These are phyloP conservation scores for Pachyseris speciosa DNA, from an alignment of 64 coral and sea anemone species.

Conservation along the genomic window DNA sequence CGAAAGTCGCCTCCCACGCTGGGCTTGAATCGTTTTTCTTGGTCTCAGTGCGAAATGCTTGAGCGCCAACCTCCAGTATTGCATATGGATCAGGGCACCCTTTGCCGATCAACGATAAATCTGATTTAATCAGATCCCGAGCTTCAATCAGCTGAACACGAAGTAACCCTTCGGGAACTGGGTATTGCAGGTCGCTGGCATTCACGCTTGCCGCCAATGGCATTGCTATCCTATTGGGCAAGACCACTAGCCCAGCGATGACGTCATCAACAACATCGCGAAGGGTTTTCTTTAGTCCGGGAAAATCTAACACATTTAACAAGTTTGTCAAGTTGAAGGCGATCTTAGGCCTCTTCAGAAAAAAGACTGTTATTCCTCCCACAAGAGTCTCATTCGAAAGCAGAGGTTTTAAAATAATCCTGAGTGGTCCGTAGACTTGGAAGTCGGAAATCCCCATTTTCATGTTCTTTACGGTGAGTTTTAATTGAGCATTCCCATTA, in stretches of 20 bases:
- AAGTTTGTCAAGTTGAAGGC: slow-evolving; percentile 93
- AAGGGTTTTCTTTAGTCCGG: slow-evolving; percentile 90
- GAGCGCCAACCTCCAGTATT: slow-evolving; percentile 87
- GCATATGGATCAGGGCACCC: slow-evolving; percentile 86
- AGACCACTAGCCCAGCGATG: slow-evolving; percentile 75
- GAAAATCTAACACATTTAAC: slow-evolving; percentile 90
- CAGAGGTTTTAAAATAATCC: slow-evolving; percentile 92
- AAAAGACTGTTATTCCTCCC: slow-evolving; percentile 88
- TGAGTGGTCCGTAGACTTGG: slow-evolving; percentile 77
- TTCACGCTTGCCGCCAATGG: slow-evolving; percentile 80
- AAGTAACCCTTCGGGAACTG: slow-evolving; percentile 89
- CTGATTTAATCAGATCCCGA: slow-evolving; percentile 75
- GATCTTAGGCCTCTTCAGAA: slow-evolving; percentile 89
- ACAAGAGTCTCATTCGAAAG: slow-evolving; percentile 59
- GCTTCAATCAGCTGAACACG: slow-evolving; percentile 86
- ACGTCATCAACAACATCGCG: slow-evolving; percentile 88
- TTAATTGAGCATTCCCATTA: slow-evolving; percentile 84
- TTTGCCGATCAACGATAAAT: slow-evolving; percentile 78
- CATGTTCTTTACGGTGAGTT: slow-evolving; percentile 75
- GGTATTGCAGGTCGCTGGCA: slow-evolving; percentile 80
- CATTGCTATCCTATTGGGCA: slow-evolving; percentile 92
- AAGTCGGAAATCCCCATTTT: slow-evolving; percentile 87
- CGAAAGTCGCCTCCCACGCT: slow-evolving; percentile 90
- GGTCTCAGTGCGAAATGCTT: slow-evolving; percentile 92
- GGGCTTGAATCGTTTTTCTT: slow-evolving; percentile 77